Conservation (phyloP, 2,797 vertebrate genomes). For the Spea hammondii region DNA sequence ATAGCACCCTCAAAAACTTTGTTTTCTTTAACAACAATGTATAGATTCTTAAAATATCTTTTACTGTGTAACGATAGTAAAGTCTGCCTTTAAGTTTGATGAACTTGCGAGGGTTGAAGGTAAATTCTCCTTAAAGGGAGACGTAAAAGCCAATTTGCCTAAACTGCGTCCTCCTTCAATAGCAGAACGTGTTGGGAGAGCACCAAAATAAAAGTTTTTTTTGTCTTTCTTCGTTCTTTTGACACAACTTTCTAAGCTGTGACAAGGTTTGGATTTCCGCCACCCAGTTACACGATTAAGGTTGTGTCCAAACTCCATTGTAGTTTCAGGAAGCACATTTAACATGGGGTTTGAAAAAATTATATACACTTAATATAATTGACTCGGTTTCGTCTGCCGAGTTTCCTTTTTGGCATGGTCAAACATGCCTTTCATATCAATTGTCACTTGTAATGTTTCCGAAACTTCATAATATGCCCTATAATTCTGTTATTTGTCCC, state of each 20-base stretch:
- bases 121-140: no score
- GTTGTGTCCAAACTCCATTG: slow-evolving; percentile 47
- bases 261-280: slow-evolving; percentile 40
- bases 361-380: slow-evolving; percentile 47
- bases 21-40: no score
- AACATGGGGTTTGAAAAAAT: slow-evolving; percentile 48
- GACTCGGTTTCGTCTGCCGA: slow-evolving; percentile 39
- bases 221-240: slow-evolving; percentile 1
- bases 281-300: slow-evolving; percentile 33
- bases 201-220: no score
- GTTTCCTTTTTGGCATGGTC: slow-evolving; percentile 46
- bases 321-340: slow-evolving; percentile 49
- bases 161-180: no score
- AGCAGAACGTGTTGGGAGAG: no score
- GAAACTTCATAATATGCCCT: slow-evolving; percentile 30
- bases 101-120: no score
- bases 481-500: slow-evolving; percentile 35
- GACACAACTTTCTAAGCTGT: slow-evolving; percentile 16
- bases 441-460: slow-evolving; percentile 40
- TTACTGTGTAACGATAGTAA: no score
- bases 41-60: no score
- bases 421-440: slow-evolving; percentile 40
- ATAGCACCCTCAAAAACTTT: no score
- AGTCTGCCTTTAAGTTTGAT: no score
- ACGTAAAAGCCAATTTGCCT: no score